Percentiles rank a stretch among this genome's conserved stretches.
Conservation (phyloP, 2,113 vertebrate species). For the Seriola quinqueradiata region DNA sequence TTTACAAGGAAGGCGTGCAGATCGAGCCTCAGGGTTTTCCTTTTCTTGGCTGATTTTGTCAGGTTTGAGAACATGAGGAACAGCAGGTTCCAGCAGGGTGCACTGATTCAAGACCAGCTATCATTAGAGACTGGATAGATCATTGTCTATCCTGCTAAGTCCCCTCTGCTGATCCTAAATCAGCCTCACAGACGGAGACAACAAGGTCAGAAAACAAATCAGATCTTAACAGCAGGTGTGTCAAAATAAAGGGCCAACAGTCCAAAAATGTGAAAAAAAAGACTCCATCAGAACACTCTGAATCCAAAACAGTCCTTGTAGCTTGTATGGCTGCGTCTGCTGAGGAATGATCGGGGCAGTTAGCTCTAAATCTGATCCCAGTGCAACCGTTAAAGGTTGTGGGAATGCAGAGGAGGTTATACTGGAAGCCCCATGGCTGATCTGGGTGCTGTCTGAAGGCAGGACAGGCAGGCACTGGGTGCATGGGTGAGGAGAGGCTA, state of each 20-base stretch:
- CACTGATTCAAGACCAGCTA: conserved; percentile 61
- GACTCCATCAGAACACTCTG: conserved; percentile 19
- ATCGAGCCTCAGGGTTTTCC: neutral
- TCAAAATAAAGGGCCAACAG: conserved; percentile 21
- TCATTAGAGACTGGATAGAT: conserved; percentile 65
- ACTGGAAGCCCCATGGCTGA: conserved; percentile 77
- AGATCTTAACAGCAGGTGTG: conserved; percentile 1
- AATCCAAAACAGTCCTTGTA: conserved; percentile 68
- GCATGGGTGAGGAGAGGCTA: conserved; percentile 78
- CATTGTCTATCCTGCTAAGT: conserved; percentile 23
- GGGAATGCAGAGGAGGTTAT: conserved; percentile 70
- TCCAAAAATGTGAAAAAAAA: conserved; percentile 22
- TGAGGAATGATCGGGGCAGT: conserved; percentile 67
- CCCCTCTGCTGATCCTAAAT: conserved; percentile 70
- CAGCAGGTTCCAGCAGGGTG: conserved; percentile 33
- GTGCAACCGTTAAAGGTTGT: conserved; percentile 48
- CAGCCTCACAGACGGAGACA: conserved; percentile 39
- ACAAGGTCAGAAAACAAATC: conserved; percentile 19
- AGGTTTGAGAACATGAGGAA: conserved; percentile 13
- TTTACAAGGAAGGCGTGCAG: neutral
- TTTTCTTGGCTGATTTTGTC: neutral
- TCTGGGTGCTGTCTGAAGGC: conserved; percentile 82
- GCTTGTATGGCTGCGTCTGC: conserved; percentile 71
- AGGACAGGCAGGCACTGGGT: conserved; percentile 85
- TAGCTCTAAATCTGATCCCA: conserved; percentile 73